phyloP scores from a whole-genome alignment of 35 echinoderm and acorn worm species.

The Apostichopus parvimensis region DNA sequence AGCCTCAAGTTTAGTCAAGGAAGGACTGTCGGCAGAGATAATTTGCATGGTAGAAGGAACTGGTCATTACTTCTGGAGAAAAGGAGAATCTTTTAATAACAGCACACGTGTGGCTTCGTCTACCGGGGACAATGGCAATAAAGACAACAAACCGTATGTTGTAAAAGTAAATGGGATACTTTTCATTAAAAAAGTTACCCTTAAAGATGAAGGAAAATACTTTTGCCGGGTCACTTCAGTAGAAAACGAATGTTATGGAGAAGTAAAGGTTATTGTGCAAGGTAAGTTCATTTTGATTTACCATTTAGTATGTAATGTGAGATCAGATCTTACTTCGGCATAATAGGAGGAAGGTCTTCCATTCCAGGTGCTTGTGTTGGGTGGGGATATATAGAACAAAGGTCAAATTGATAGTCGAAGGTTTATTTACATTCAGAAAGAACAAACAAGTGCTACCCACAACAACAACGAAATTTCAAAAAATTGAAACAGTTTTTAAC shows the following conservation, averaged over 20 bases:
- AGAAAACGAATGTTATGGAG: background rate
- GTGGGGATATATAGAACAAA: too few relatives aligned
- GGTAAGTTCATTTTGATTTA: background rate
- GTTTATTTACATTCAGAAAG: too few relatives aligned
- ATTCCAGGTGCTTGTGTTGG: too few relatives aligned
- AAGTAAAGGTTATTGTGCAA: background rate
- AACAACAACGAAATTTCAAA: too few relatives aligned
- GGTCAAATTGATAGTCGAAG: too few relatives aligned
- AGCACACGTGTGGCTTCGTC: background rate
- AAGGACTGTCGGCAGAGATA: background rate
- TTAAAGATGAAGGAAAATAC: background rate
- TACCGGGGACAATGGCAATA: background rate
- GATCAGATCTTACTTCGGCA: too few relatives aligned
- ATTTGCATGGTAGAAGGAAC: background rate
- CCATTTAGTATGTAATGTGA: too few relatives aligned
- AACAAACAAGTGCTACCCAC: too few relatives aligned
- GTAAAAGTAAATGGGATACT: background rate
- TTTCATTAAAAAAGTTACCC: background rate
- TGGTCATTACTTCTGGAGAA: background rate
- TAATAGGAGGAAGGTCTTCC: too few relatives aligned
- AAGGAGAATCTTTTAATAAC: background rate
- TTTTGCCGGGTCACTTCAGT: background rate
- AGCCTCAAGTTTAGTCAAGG: background rate
- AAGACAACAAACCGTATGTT: background rate
- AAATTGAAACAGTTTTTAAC: too few relatives aligned